Conservation (phyloP, 2,888 invertebrate genomes). For the Dryococelus australis region DNA sequence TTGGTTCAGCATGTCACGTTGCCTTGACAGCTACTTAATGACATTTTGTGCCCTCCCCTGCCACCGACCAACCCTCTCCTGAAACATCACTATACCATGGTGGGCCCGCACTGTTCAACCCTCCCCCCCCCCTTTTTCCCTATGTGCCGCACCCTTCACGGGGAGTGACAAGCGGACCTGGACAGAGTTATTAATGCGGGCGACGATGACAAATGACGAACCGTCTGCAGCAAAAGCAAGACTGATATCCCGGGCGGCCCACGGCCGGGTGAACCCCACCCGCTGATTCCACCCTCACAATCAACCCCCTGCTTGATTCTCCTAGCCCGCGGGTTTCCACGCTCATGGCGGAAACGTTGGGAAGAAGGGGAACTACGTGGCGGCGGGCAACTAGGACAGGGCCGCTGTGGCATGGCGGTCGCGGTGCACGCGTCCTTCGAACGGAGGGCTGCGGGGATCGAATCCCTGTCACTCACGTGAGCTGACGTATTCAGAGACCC, state of each 20-base stretch:
- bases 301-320: not conserved
- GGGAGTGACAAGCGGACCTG: constrained; percentile 41
- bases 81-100: constrained; percentile 19
- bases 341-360: too few species aligned
- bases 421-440: too few species aligned
- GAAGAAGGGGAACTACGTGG: too few species aligned
- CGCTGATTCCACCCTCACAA: not conserved
- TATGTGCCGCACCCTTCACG: constrained; percentile 25
- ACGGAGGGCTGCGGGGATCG: too few species aligned
- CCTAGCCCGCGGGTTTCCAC: too few species aligned
- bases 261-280: not conserved
- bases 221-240: constrained; percentile 63
- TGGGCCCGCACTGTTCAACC: not conserved
- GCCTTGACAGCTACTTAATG: constrained; percentile 63
- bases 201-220: constrained; percentile 64
- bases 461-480: too few species aligned
- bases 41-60: constrained; percentile 53
- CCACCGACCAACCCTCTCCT: constrained; percentile 29
- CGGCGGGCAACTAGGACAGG: too few species aligned
- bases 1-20: constrained; percentile 56
- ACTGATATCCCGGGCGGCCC: constrained; percentile 56
- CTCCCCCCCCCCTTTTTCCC: constrained; percentile 22
- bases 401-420: too few species aligned
- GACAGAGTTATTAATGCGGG: constrained; percentile 55
- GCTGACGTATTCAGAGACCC: too few species aligned